Evolutionary conservation across 2,888 invertebrate species (phyloP).

Genomic region (Stenodera caucasica): DNA sequence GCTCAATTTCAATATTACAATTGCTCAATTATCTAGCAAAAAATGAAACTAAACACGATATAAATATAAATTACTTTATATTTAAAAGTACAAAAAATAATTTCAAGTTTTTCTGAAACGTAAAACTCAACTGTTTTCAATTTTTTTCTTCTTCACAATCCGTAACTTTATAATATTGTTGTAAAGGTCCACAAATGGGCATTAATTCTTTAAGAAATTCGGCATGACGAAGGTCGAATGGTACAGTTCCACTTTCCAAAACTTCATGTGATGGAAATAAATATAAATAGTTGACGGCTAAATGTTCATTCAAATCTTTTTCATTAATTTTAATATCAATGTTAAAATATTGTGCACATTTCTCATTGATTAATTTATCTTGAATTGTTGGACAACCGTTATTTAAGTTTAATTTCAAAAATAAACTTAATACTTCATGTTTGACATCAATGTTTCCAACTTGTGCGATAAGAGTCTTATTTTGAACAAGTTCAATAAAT

Average conservation of each 20-base stretch:
- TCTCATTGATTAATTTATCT: slow-evolving; percentile 11
- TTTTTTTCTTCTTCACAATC: not conserved
- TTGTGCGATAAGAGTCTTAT: slow-evolving; percentile 8
- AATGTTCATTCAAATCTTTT: not conserved
- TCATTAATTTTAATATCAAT: not conserved
- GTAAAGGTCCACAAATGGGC: not conserved
- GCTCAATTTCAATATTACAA: too few relatives aligned
- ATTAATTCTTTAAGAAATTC: not conserved
- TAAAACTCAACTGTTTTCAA: too few relatives aligned
- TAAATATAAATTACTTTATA: too few relatives aligned
- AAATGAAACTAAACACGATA: too few relatives aligned
- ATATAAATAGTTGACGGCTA: slow-evolving; percentile 12
- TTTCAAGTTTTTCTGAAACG: too few relatives aligned
- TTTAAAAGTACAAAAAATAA: too few relatives aligned
- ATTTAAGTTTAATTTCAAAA: slow-evolving; percentile 8
- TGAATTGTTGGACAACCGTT: slow-evolving; percentile 9
- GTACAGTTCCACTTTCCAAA: not conserved
- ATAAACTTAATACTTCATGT: slow-evolving; percentile 9
- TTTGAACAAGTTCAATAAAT: slow-evolving; percentile 7
- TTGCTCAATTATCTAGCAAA: too few relatives aligned
- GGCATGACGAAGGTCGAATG: not conserved
- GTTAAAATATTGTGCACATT: slow-evolving; percentile 5
- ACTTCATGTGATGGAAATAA: slow-evolving; percentile 11
- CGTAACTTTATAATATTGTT: not conserved
- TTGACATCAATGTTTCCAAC: slow-evolving; percentile 2